These are phyloP conservation scores for Cephus sareptanus DNA, from an alignment of 2,888 invertebrate species.

Conservation along the genomic window DNA sequence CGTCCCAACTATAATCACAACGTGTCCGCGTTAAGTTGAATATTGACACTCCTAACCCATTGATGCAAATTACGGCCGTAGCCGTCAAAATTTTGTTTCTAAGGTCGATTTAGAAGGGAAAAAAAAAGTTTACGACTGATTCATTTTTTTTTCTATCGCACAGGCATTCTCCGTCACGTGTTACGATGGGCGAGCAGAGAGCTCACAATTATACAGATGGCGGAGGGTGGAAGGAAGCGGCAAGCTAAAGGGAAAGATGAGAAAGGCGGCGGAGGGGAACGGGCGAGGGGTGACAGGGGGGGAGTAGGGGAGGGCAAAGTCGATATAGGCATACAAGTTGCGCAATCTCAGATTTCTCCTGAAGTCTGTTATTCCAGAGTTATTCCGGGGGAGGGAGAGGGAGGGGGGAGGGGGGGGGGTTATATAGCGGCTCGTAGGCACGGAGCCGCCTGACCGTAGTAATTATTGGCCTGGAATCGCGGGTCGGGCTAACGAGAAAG, in stretches of 20 bases:
- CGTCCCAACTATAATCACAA: too few relatives aligned
- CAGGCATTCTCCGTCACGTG: too few relatives aligned
- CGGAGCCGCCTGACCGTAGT: constrained; percentile 28
- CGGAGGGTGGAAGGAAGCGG: constrained; percentile 19
- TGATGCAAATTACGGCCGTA: too few relatives aligned
- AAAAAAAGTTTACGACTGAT: too few relatives aligned
- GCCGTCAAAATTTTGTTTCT: too few relatives aligned
- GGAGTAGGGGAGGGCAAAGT: constrained; percentile 19
- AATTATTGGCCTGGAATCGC: constrained; percentile 39
- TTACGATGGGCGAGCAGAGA: too few relatives aligned
- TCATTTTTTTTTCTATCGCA: too few relatives aligned
- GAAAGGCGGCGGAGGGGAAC: not conserved
- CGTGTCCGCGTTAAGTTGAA: too few relatives aligned
- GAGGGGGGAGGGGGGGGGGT: constrained; percentile 3
- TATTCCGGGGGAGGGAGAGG: constrained; percentile 8
- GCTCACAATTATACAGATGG: not conserved
- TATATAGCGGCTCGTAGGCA: constrained; percentile 13
- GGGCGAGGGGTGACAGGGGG: not conserved
- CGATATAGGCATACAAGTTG: constrained; percentile 25
- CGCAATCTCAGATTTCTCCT: constrained; percentile 29
- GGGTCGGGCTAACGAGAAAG: constrained; percentile 15
- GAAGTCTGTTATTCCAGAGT: constrained; percentile 12
- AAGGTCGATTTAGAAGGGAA: too few relatives aligned
- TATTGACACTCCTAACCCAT: too few relatives aligned
- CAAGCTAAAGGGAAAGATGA: constrained; percentile 22